A percentile compares a stretch with the other conserved stretches of the same genome.
Conservation (phyloP, 2,113 vertebrate genomes). For the Spea multiplicata region DNA sequence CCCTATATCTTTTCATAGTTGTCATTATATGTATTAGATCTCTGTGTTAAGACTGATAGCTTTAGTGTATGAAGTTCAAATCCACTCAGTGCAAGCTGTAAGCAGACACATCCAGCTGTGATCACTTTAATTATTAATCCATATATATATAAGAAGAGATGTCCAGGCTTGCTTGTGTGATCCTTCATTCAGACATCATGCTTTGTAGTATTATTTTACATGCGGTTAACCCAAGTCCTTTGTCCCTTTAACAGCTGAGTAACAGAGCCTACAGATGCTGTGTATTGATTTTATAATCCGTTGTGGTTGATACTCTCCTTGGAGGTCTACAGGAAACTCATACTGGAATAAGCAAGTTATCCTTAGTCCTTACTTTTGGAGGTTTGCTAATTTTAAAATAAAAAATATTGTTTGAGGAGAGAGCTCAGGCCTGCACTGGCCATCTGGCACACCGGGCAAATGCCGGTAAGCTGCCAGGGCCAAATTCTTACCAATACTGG, state of each 20-base stretch:
- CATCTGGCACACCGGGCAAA: too few species aligned
- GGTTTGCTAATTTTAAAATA: too few species aligned
- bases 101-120: background rate
- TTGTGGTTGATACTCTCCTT: background rate
- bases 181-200: background rate
- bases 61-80: conserved; percentile 13
- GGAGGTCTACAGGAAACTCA: background rate
- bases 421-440: too few species aligned
- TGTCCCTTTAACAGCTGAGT: background rate
- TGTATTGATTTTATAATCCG: background rate
- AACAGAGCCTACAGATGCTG: background rate
- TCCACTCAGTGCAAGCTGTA: background rate
- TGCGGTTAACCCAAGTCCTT: background rate
- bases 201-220: background rate
- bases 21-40: too few species aligned
- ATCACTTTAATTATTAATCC: conserved; percentile 17
- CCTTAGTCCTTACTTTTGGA: too few species aligned
- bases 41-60: conserved; percentile 5
- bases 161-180: conserved; percentile 5
- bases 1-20: too few species aligned
- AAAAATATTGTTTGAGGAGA: too few species aligned
- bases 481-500: too few species aligned
- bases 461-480: too few species aligned
- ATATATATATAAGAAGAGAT: conserved; percentile 11
- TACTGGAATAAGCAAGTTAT: background rate